These are phyloP conservation scores for Erannis defoliaria DNA, from an alignment of 2,888 invertebrate genomes.

Conservation along the genomic window DNA sequence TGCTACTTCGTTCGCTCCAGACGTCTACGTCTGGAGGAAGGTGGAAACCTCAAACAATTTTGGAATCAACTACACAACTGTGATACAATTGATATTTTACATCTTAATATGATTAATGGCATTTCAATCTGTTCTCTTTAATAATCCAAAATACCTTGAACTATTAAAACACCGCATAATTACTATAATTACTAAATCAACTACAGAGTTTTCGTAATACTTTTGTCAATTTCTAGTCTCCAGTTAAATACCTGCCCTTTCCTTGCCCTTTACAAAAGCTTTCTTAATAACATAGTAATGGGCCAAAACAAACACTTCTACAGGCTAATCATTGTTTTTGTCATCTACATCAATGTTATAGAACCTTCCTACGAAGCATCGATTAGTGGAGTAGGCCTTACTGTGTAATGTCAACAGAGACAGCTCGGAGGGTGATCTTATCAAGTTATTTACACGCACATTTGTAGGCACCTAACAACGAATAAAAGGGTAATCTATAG, in stretches of 20 bases:
- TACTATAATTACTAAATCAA: too few relatives aligned
- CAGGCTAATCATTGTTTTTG: slow-evolving; percentile 15
- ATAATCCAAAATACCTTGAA: too few relatives aligned
- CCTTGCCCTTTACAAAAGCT: not conserved
- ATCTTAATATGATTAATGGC: too few relatives aligned
- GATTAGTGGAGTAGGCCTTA: slow-evolving; percentile 34
- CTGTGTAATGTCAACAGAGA: slow-evolving; percentile 43
- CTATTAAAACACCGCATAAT: too few relatives aligned
- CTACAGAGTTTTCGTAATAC: not conserved
- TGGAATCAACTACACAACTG: too few relatives aligned
- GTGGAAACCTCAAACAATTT: too few relatives aligned
- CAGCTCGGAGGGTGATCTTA: slow-evolving; percentile 44
- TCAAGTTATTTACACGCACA: slow-evolving; percentile 43
- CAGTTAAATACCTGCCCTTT: not conserved
- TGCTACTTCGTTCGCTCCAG: too few relatives aligned
- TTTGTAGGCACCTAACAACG: slow-evolving; percentile 39
- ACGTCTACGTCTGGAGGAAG: too few relatives aligned
- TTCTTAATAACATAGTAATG: slow-evolving; percentile 1
- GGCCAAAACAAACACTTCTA: slow-evolving; percentile 6
- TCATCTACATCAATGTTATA: slow-evolving; percentile 15
- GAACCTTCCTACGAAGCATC: slow-evolving; percentile 22
- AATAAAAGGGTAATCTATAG: slow-evolving; percentile 41
- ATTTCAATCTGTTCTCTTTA: too few relatives aligned
- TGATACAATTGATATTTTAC: too few relatives aligned
- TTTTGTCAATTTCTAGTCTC: not conserved